phyloP scores from a whole-genome alignment of 1,140 invertebrate genomes.

The Anadara kagoshimensis region DNA sequence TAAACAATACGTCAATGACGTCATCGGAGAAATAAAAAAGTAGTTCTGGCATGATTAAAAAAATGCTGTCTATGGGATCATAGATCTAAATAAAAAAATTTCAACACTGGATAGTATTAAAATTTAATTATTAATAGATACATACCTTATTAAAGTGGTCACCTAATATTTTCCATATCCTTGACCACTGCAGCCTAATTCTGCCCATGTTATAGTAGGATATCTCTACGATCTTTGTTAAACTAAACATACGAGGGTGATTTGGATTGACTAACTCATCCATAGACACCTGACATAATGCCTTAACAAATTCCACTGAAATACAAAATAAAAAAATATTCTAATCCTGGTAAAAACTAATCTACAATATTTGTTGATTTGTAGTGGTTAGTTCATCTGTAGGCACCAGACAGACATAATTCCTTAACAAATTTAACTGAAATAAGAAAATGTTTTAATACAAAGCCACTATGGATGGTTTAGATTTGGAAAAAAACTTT shows the following conservation, averaged over 20 bases:
- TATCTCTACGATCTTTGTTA: slow-evolving; percentile 99
- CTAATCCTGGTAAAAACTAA: slow-evolving; percentile 99
- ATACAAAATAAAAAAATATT: slow-evolving; percentile 91
- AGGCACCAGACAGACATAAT: slow-evolving; percentile 93
- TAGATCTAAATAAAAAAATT: slow-evolving; percentile 98
- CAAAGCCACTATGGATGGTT: neutral
- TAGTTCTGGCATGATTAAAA: slow-evolving; percentile 88
- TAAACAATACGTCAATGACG: too few species aligned
- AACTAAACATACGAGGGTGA: slow-evolving; percentile 92
- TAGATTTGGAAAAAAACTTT: too few species aligned
- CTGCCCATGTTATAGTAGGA: slow-evolving; percentile 99
- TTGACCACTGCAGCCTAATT: slow-evolving; percentile 94
- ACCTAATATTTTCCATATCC: slow-evolving; percentile 93
- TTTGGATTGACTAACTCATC: slow-evolving; percentile 91
- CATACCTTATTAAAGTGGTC: slow-evolving; percentile 79
- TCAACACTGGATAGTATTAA: too few species aligned
- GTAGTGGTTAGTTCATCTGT: slow-evolving; percentile 93
- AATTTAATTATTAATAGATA: too few species aligned
- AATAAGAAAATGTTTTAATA: slow-evolving; percentile 17
- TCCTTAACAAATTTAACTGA: slow-evolving; percentile 90
- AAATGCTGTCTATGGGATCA: slow-evolving; percentile 94
- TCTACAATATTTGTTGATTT: slow-evolving; percentile 85
- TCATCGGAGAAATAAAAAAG: slow-evolving; percentile 78
- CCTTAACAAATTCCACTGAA: slow-evolving; percentile 88
- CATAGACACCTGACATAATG: slow-evolving; percentile 92